Conservation (phyloP, 2,113 vertebrate genomes). For the Microcebus tavaratra region DNA sequence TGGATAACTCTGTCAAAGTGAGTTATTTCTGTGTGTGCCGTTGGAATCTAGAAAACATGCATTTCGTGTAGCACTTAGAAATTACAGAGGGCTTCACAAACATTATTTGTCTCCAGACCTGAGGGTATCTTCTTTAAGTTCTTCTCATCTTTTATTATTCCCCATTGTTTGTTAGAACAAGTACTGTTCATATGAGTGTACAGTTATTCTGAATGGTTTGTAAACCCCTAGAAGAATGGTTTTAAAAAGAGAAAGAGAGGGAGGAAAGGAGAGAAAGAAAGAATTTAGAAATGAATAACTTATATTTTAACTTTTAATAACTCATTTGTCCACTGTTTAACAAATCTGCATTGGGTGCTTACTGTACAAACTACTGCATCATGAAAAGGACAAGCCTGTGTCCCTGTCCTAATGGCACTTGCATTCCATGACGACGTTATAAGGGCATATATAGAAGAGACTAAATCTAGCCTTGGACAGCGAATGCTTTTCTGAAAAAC, state of each 20-base stretch:
- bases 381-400: background rate
- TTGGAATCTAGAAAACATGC: constrained; percentile 53
- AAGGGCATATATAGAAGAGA: background rate
- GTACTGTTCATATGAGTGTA: background rate
- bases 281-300: background rate
- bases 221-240: background rate
- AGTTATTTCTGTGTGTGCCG: constrained; percentile 50
- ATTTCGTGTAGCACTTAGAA: constrained; percentile 58
- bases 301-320: background rate
- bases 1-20: constrained; percentile 68
- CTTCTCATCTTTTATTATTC: constrained; percentile 30
- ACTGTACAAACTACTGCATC: too few relatives aligned
- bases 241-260: background rate
- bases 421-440: background rate
- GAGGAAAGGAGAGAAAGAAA: background rate
- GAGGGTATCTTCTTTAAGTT: constrained; percentile 34
- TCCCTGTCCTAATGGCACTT: background rate
- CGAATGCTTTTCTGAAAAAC: constrained; percentile 5
- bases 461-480: background rate
- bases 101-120: constrained; percentile 29
- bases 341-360: background rate
- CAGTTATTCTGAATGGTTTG: constrained; percentile 18
- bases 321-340: background rate
- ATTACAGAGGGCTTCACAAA: constrained; percentile 53
- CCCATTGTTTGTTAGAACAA: constrained; percentile 8